A percentile compares a stretch with the other conserved stretches of the same genome.
These are phyloP conservation scores for Brachypteracias leptosomus DNA, from an alignment of 2,113 vertebrate species.

Conservation along the genomic window DNA sequence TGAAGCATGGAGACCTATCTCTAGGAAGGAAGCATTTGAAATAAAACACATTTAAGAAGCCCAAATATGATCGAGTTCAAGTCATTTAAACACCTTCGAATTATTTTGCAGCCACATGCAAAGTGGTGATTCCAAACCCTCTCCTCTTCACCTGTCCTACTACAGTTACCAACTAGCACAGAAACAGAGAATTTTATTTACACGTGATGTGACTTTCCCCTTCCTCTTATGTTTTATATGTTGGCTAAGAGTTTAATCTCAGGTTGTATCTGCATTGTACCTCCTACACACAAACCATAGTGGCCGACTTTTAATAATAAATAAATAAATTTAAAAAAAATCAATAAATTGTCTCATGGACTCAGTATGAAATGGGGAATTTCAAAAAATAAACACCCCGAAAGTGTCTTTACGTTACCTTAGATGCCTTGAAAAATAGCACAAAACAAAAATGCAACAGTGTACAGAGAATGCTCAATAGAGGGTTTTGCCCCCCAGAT, in stretches of 20 bases:
- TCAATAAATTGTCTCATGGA: neutral
- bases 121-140: neutral
- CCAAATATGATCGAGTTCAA: too few relatives aligned
- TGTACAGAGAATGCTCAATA: neutral
- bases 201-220: neutral
- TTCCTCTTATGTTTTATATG: neutral
- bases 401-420: neutral
- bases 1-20: neutral
- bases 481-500: neutral
- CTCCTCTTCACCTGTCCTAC: neutral
- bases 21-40: neutral
- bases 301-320: neutral
- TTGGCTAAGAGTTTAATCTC: neutral
- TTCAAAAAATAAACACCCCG: neutral
- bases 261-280: neutral
- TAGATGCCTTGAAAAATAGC: neutral
- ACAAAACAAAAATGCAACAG: neutral
- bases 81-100: neutral
- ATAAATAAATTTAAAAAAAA: neutral
- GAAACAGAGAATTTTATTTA: neutral
- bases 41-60: neutral
- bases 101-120: neutral
- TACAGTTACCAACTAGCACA: neutral
- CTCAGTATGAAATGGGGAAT: neutral
- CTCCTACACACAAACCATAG: neutral